Evolutionary conservation across 2,797 vertebrate species (phyloP).

Genomic region (Pseudopleuronectes americanus): DNA sequence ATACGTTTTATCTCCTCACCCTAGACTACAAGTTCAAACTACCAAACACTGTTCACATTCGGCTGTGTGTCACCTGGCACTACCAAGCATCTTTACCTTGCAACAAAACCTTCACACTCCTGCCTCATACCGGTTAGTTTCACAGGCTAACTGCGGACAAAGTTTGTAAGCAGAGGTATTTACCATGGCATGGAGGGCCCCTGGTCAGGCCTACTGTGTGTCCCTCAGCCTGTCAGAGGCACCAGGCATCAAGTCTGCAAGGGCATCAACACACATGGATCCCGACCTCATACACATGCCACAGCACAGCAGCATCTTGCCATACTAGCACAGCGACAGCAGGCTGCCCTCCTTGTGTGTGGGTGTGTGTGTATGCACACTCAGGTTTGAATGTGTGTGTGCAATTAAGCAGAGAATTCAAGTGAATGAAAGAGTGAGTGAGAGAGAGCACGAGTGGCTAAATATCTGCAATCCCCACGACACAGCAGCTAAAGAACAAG

Average conservation of each 20-base stretch:
- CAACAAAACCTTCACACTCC: conserved; percentile 3
- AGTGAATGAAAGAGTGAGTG: conserved; percentile 21
- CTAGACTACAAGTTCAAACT: conserved; percentile 6
- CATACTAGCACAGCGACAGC: conserved; percentile 34
- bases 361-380: conserved; percentile 1
- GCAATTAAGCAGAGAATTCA: conserved; percentile 33
- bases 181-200: conserved; percentile 79
- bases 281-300: conserved; percentile 62
- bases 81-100: conserved; percentile 14
- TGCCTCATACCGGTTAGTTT: conserved; percentile 10
- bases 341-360: conserved; percentile 12
- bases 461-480: conserved; percentile 59
- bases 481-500: conserved; percentile 56
- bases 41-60: conserved; percentile 3
- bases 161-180: conserved; percentile 57
- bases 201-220: conserved; percentile 58
- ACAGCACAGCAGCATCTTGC: conserved; percentile 60
- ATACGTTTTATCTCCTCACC: neutral
- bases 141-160: conserved; percentile 18
- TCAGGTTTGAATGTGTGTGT: conserved; percentile 14
- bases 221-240: conserved; percentile 67
- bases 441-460: conserved; percentile 24
- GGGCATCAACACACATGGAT: conserved; percentile 47
- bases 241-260: conserved; percentile 59
- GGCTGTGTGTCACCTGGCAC: neutral